Evolutionary conservation across 2,888 invertebrate species (phyloP), one percentile per base, ranked within the genome.

Genomic region (Calameuta idolon): DNA sequence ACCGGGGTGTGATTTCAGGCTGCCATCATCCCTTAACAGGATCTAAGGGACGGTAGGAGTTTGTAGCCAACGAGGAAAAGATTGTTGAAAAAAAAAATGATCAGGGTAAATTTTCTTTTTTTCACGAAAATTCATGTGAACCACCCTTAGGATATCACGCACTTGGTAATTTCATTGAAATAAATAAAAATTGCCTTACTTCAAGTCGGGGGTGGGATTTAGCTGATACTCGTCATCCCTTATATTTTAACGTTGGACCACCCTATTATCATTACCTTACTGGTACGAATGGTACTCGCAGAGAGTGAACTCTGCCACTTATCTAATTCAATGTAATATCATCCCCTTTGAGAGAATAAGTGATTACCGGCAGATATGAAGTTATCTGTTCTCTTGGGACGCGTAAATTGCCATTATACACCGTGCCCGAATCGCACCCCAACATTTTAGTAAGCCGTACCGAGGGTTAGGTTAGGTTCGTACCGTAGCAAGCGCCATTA

Each of bases 281-380:
- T 15, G 15, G 15, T 40, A 15, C 40, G 40, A 40, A 40, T 15
- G 40, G 40, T 15, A 40, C 15, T 74, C 75, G 74, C 73, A 30
- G 35, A 37, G 75, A 68, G 15, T 69, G 75, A 73, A 75, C 78
- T 81, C 77, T 80, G 79, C 80, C 83, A 87, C 87, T 89, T 90
- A 91, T 91, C 90, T 90, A 90, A 91, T 91, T 91, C 88, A 90
- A 91, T 91, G 90, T 90, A 90, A 90, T 90, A 90, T 89, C 89
- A 85, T 85, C 86, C 80, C 85, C 90, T 89, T 89, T 89, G 87
- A 88, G 90, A 88, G 90, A 90, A 89, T 91, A 90, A 91, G 90
- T 90, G 89, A 91, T 91, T 89, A 89, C 89, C 86, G 87, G 86
- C 82, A 90, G 91, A 91, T 91, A 91, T 86, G 88, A 90, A 90